These are phyloP conservation scores for Grammomys dolichurus DNA, from an alignment of 2,113 vertebrate species.

Conservation along the genomic window DNA sequence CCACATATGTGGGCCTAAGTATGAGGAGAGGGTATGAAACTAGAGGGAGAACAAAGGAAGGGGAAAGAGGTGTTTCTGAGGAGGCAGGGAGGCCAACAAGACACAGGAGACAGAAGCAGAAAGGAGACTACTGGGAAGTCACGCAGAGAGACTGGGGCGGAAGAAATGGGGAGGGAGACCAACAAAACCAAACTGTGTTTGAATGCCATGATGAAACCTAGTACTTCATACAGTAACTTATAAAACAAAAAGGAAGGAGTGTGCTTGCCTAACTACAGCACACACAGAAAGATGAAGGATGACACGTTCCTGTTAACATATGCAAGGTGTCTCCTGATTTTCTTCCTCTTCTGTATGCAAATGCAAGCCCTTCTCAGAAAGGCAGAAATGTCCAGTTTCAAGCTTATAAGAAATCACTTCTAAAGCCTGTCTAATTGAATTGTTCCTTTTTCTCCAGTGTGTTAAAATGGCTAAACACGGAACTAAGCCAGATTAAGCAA, in stretches of 20 bases:
- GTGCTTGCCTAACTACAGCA: background rate
- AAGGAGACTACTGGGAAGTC: background rate
- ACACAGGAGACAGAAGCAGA: background rate
- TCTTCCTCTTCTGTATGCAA: conserved; percentile 66
- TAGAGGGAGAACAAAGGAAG: background rate
- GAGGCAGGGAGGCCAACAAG: background rate
- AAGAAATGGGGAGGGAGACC: background rate
- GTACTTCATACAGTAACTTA: background rate
- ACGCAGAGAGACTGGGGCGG: background rate
- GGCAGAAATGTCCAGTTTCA: background rate
- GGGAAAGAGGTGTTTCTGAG: background rate
- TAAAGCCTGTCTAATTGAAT: background rate
- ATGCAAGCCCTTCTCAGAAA: background rate
- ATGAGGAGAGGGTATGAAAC: too few species aligned
- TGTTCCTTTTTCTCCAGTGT: background rate
- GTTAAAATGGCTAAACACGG: background rate
- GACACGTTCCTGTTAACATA: background rate
- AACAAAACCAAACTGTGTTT: background rate
- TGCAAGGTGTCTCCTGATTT: background rate
- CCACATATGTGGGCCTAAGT: too few species aligned
- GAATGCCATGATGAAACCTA: background rate
- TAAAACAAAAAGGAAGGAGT: background rate
- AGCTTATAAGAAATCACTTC: conserved; percentile 22
- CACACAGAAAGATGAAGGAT: background rate
- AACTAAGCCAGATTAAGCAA: background rate